Evolutionary conservation across 2,113 vertebrate genomes (phyloP).

Genomic region (Daubentonia madagascariensis): DNA sequence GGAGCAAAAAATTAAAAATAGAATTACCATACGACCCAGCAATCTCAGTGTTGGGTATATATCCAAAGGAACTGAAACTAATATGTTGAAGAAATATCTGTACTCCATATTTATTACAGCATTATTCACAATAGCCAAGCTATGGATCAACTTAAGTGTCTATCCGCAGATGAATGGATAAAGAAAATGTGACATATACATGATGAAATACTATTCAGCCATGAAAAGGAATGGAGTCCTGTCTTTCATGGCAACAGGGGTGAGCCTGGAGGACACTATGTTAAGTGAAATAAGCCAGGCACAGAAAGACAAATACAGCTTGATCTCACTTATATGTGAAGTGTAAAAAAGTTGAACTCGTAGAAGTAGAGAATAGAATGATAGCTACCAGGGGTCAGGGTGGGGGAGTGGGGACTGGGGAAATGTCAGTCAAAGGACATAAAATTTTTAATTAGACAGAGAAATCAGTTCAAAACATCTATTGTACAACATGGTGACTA

Average conservation of each 20-base stretch:
- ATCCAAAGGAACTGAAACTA: background rate
- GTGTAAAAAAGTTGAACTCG: too few species aligned
- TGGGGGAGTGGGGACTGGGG: rapidly evolving
- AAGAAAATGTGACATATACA: background rate
- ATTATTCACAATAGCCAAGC: background rate
- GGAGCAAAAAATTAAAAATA: background rate
- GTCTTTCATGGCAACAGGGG: background rate
- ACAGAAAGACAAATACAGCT: background rate
- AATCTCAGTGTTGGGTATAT: background rate
- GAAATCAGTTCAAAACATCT: background rate
- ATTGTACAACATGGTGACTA: background rate
- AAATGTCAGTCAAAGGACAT: background rate
- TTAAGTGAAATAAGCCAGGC: background rate
- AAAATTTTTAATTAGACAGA: background rate
- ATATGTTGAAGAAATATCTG: background rate
- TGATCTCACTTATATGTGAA: too few species aligned
- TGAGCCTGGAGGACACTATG: background rate
- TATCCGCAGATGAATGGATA: background rate
- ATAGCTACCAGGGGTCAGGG: too few species aligned
- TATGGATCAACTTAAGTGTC: background rate
- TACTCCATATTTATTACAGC: background rate
- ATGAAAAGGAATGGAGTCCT: background rate
- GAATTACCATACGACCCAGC: background rate
- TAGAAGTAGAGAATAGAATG: background rate
- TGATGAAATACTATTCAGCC: background rate